These are phyloP conservation scores for Pseudococcus jackbeardsleyi DNA, from an alignment of 2,888 invertebrate genomes.

Conservation along the genomic window DNA sequence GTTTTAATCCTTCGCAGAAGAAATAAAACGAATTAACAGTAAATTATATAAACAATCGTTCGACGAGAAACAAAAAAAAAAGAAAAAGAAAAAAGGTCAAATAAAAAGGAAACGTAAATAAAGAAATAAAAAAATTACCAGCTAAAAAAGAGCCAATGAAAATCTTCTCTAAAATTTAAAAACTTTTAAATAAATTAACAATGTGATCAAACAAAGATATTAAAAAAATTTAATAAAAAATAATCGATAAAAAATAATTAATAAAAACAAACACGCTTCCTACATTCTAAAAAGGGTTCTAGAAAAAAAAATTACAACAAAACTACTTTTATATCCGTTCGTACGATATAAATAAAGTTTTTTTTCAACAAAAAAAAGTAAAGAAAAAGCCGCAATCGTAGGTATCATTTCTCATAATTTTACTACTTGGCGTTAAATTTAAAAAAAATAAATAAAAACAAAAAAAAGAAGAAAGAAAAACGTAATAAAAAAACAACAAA, in stretches of 20 bases:
- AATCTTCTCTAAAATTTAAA: conserved; percentile 56
- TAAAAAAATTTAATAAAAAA: conserved; percentile 48
- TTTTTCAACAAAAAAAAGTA: background rate
- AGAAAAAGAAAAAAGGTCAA: conserved; percentile 19
- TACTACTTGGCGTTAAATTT: conserved; percentile 56
- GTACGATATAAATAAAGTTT: conserved; percentile 22
- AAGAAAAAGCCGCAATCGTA: conserved; percentile 56
- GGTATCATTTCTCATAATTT: conserved; percentile 45
- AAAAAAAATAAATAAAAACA: conserved; percentile 50
- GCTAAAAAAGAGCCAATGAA: conserved; percentile 52
- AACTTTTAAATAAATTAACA: conserved; percentile 57
- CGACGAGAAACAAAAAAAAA: conserved; percentile 35
- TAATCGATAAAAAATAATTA: conserved; percentile 48
- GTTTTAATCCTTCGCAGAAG: background rate
- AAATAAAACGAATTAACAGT: conserved; percentile 28
- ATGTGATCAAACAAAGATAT: conserved; percentile 55
- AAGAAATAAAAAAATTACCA: conserved; percentile 57
- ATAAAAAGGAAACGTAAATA: conserved; percentile 56
- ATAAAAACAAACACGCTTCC: conserved; percentile 62
- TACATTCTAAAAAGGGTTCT: conserved; percentile 39
- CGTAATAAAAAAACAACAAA: conserved; percentile 62
- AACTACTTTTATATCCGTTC: conserved; percentile 26
- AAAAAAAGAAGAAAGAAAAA: conserved; percentile 48
- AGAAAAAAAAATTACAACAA: conserved; percentile 45
- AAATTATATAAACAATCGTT: conserved; percentile 43